Evolutionary conservation across 2,888 invertebrate species (phyloP).

Genomic region (Saturnia japonica): DNA sequence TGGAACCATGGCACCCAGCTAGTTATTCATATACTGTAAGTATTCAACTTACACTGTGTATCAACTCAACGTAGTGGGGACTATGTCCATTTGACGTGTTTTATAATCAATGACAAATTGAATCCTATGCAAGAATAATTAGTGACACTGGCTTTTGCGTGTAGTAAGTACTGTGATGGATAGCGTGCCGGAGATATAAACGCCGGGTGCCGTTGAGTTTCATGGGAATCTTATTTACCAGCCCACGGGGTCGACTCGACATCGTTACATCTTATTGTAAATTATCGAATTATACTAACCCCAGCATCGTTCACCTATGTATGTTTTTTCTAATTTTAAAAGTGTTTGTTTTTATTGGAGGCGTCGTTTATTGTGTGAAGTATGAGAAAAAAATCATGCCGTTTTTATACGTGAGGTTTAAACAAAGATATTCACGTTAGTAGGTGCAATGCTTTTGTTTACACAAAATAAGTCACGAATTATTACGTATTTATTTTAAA

Average conservation of each 20-base stretch:
- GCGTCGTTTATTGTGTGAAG: slow-evolving; percentile 58
- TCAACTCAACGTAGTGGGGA: slow-evolving; percentile 23
- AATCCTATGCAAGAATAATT: slow-evolving; percentile 62
- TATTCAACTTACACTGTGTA: slow-evolving; percentile 15
- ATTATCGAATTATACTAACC: slow-evolving; percentile 70
- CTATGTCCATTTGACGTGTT: slow-evolving; percentile 27
- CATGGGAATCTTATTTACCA: slow-evolving; percentile 70
- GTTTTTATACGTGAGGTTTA: slow-evolving; percentile 54
- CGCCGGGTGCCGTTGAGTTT: slow-evolving; percentile 70
- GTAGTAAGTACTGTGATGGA: slow-evolving; percentile 67
- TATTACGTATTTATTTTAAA: too few species aligned
- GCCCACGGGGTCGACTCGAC: slow-evolving; percentile 55
- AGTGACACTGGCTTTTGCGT: slow-evolving; percentile 61
- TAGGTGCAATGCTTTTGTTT: neutral
- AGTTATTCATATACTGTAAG: slow-evolving; percentile 18
- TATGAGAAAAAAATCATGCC: slow-evolving; percentile 57
- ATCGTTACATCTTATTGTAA: slow-evolving; percentile 54
- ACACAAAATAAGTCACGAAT: neutral
- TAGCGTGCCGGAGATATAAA: slow-evolving; percentile 74
- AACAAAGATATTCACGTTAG: slow-evolving; percentile 33
- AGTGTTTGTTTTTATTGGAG: slow-evolving; percentile 69
- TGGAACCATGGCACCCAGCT: neutral
- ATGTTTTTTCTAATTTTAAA: slow-evolving; percentile 76
- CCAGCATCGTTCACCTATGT: slow-evolving; percentile 62
- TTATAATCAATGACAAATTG: slow-evolving; percentile 64